These are phyloP conservation scores for Anagrus nilaparvatae DNA, from an alignment of 1,140 invertebrate species.

Conservation along the genomic window DNA sequence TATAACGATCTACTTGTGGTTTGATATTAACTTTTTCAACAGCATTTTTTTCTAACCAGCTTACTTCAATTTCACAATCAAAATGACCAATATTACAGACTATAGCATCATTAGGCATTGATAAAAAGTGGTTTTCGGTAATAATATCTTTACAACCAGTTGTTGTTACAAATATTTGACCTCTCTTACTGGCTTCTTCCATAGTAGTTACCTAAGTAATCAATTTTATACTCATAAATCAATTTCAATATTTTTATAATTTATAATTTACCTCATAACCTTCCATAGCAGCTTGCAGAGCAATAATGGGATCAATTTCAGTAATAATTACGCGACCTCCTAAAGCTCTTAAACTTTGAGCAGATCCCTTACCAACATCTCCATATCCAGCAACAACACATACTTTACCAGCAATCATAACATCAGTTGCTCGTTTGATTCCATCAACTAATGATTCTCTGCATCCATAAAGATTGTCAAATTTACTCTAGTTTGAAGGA, in stretches of 20 bases:
- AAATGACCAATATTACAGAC: conserved; percentile 99
- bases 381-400: conserved; percentile 97
- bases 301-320: conserved; percentile 99
- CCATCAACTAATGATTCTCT: conserved; percentile 97
- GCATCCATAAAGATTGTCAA: conserved; percentile 98
- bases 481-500: conserved; percentile 71
- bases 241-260: conserved; percentile 1
- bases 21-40: conserved; percentile 88
- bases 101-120: conserved; percentile 95
- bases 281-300: conserved; percentile 97
- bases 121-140: conserved; percentile 71
- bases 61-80: conserved; percentile 93
- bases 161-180: conserved; percentile 95
- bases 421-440: conserved; percentile 96
- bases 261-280: conserved; percentile 62
- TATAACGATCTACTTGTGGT: conserved; percentile 96
- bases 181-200: conserved; percentile 86
- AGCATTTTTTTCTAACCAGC: conserved; percentile 92
- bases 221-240: conserved; percentile 1
- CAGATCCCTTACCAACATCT: conserved; percentile 98
- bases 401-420: conserved; percentile 98
- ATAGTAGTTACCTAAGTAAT: conserved; percentile 81
- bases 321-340: conserved; percentile 94
- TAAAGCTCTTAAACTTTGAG: conserved; percentile 88
- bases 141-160: conserved; percentile 97